Evolutionary conservation across 2,797 vertebrate genomes (phyloP), one percentile per base, ranked within the genome.

Genomic region (Pelochelys cantorii): DNA sequence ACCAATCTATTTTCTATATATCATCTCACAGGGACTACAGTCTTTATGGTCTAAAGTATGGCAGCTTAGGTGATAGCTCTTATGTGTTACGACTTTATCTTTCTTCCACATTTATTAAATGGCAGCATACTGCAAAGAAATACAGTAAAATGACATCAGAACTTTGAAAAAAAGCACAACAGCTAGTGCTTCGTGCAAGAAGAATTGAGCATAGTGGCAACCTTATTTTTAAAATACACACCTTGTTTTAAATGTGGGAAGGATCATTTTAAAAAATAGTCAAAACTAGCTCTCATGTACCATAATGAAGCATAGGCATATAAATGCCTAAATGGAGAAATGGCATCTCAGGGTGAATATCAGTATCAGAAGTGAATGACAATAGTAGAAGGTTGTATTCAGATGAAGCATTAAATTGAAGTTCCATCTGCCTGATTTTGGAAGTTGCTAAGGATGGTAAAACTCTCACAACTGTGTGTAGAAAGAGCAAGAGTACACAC

Each of bases 371-470:
- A 83, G 31, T 56, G 54, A 87, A 12, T 53, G 56, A 59, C 20
- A 85, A 74, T 77, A 87, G 18, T 83, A 93, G 37, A 56, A 59
- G 27, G 17, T 55, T 90, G 8, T 4, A 71, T 92, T 95, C 75
- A 92, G n/a, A 92, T 79, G 55, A 95, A 95, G 88, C 53, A 37
- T 92, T 90, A 88, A 77, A 84, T 57, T 89, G 81, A 96, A 93
- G 15, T 94, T 94, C 89, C 85, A 81, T 93, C 78, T 95, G 15
- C 22, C 27, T 93, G 37, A 90, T 93, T 92, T 53, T 87, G 84
- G 54, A 97, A 68, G 57, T 94, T 95, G 59, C 71, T 95, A 94
- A 93, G 68, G 75, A 62, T 86, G 48, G 42, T 83, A 85, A 93
- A 94, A 90, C 22, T 83, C 62, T 90, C 86, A 88, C 52, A 93